Evolutionary conservation across 2,888 invertebrate species (phyloP).

Genomic region (Ormyrus pomaceus): DNA sequence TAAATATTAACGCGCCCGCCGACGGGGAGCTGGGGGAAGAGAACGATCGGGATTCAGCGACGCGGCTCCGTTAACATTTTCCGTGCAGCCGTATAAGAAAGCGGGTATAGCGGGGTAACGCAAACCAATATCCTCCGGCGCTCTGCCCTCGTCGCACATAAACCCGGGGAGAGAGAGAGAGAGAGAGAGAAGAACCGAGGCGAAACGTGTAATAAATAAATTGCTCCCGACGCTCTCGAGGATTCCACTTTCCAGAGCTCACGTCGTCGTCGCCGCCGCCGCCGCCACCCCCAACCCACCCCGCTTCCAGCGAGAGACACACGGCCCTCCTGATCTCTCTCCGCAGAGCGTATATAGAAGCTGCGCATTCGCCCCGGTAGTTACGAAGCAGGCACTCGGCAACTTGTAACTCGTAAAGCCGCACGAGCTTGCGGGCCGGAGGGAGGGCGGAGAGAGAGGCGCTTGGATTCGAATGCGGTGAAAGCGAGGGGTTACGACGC

Average conservation of each 20-base stretch:
- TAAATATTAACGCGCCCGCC: no score
- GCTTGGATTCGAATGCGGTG: slow-evolving; percentile 7
- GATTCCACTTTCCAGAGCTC: slow-evolving; percentile 22
- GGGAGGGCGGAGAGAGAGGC: background rate
- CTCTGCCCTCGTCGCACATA: background rate
- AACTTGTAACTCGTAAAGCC: slow-evolving; percentile 56
- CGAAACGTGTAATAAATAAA: slow-evolving; percentile 47
- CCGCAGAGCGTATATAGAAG: background rate
- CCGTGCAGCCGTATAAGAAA: no score
- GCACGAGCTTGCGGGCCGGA: slow-evolving; percentile 1
- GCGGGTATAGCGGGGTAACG: no score
- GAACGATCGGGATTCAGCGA: no score
- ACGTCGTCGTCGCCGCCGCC: background rate
- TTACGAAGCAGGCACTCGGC: slow-evolving; percentile 32
- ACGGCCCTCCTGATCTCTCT: background rate
- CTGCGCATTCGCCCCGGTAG: background rate
- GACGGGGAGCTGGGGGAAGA: no score
- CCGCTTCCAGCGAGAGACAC: background rate
- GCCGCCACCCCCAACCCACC: background rate
- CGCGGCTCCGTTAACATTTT: no score
- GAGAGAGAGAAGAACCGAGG: background rate
- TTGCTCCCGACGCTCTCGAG: slow-evolving; percentile 16
- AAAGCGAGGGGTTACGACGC: background rate
- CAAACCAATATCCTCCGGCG: no score
- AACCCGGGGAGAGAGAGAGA: background rate